Base-by-base conservation (phyloP, 2,888 invertebrate genomes). In the Mongoloraphidia duomilia region DNA sequence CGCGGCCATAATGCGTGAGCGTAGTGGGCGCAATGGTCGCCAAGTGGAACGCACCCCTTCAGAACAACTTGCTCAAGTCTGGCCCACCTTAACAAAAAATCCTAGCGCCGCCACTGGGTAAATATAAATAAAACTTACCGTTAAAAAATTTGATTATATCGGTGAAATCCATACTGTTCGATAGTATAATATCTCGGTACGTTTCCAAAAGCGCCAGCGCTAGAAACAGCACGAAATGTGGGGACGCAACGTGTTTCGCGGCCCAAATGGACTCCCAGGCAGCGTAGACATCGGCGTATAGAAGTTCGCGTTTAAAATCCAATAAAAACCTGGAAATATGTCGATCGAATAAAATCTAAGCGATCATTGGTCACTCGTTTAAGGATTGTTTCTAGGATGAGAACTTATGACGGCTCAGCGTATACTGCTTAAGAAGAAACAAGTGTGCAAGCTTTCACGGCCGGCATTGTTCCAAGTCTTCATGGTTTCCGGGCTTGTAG, bases 131-230 rank as follows among this genome's bases (percentile, higher is more conserved):
- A 42, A 44, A 61, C 70, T 71, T 62, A 93, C 94, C 94, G 70
- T 95, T 96, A 64, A 95, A 96, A 70, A 96, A 96, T 65, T 94
- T 94, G 63, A 96, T 96, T 64, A 95, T 92, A 66, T 96, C 95
- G 0, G 95, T 95, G 65, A 95, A 96, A 69, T 96, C 94, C 94
- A 96, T 96, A 58, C 86, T 80, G 68, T 96, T 95, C 46, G 91
- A 87, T 40, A 96, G 73, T 53, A 96, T 93, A 59, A 96, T 92
- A 64, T 94, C 93, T 38, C 94, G 73, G 66, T 96, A 96, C 41
- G 88, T 89, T 69, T 93, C 90, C 12, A 96, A 77, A 51, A 95
- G 70, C 0, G 94, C 92, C 56, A 96, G 73, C 1, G 94, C 94
- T 53, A 96, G 76, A 70, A 96, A 96, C 52, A 96, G 72, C 47